These are phyloP conservation scores for Phasianus colchicus DNA, from an alignment of 2,113 vertebrate genomes.

Conservation along the genomic window DNA sequence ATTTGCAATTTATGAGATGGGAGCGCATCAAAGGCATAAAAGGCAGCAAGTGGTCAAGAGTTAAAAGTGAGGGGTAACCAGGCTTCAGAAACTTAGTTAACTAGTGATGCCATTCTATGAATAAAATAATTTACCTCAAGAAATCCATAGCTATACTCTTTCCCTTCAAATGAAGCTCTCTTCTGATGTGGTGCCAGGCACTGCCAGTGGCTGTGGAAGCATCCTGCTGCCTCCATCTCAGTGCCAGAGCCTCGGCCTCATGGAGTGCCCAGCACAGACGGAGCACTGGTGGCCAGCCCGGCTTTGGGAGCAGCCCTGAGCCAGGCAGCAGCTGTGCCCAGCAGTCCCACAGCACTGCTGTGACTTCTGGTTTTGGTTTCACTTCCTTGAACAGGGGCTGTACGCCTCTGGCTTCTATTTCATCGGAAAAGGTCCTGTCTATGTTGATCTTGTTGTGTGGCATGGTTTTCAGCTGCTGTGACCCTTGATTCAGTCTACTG, in stretches of 20 bases:
- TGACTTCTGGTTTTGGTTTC: neutral
- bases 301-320: neutral
- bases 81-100: constrained; percentile 42
- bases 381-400: neutral
- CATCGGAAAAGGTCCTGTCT: neutral
- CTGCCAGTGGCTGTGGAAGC: neutral
- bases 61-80: constrained; percentile 34
- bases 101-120: neutral
- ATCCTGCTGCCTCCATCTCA: neutral
- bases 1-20: constrained; percentile 58
- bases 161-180: neutral
- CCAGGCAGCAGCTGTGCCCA: neutral
- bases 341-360: accelerated
- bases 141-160: neutral
- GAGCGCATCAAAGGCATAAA: constrained; percentile 53
- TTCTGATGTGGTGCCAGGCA: neutral
- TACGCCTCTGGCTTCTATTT: neutral
- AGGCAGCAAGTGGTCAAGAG: constrained; percentile 43
- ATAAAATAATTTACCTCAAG: constrained; percentile 23
- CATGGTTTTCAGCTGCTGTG: neutral
- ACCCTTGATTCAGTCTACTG: neutral
- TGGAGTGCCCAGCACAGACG: neutral
- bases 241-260: neutral
- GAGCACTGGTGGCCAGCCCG: neutral
- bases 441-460: neutral